These are phyloP conservation scores for Stramonita haemastoma DNA, from an alignment of 2,888 invertebrate genomes.

Conservation along the genomic window DNA sequence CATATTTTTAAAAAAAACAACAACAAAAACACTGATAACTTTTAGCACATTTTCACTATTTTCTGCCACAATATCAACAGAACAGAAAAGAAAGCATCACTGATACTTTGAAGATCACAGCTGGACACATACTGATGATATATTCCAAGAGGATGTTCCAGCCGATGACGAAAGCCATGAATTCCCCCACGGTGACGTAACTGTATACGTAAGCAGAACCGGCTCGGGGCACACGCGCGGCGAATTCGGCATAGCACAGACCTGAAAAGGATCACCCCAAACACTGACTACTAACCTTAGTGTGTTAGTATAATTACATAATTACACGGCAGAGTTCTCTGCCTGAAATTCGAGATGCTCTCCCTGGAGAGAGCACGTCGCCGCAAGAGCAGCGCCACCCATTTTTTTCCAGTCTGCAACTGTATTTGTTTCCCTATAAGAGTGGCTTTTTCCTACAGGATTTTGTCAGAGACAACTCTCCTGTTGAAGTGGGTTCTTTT, in stretches of 20 bases:
- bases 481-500: no score
- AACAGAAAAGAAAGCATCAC: not conserved
- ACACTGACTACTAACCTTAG: not conserved
- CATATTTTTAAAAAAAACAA: no score
- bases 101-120: not conserved
- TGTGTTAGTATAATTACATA: not conserved
- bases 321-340: no score
- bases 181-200: conserved; percentile 94
- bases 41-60: not conserved
- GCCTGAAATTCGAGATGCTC: no score
- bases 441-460: no score
- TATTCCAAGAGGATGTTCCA: conserved; percentile 89
- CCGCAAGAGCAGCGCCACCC: no score
- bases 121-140: conserved; percentile 75
- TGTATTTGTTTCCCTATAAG: no score
- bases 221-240: conserved; percentile 76
- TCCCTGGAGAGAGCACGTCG: no score
- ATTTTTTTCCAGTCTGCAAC: no score
- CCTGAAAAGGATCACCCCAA: conserved; percentile 56
- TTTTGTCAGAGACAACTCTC: no score
- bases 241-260: conserved; percentile 77
- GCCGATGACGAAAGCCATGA: conserved; percentile 91
- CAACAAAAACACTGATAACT: no score
- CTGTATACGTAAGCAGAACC: conserved; percentile 95
- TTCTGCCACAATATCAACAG: not conserved